phyloP scores from a whole-genome alignment of 1,140 invertebrate species.

The Bombus cullumanus region DNA sequence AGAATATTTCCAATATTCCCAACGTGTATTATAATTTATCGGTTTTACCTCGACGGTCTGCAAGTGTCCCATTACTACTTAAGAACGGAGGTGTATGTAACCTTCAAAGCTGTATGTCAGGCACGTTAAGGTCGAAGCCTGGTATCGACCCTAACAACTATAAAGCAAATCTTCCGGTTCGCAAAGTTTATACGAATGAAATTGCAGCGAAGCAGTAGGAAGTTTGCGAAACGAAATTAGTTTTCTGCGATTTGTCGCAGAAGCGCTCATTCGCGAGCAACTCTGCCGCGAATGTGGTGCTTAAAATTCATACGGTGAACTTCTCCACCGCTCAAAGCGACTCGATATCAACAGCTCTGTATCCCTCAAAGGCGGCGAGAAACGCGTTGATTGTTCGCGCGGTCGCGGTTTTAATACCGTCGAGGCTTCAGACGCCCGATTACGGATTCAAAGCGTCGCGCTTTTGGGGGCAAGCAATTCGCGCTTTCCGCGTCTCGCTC shows the following conservation, averaged over 20 bases:
- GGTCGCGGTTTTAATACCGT: slow-evolving; percentile 53
- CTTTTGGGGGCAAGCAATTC: slow-evolving; percentile 32
- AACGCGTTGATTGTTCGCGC: slow-evolving; percentile 64
- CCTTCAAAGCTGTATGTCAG: not conserved
- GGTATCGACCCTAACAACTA: not conserved
- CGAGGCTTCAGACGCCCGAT: slow-evolving; percentile 34
- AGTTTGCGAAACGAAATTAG: slow-evolving; percentile 7
- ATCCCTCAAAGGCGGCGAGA: slow-evolving; percentile 63
- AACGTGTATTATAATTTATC: not conserved
- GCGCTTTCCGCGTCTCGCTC: not conserved
- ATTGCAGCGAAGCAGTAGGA: not conserved
- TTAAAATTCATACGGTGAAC: slow-evolving; percentile 69
- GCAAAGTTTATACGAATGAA: not conserved
- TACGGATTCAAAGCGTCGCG: slow-evolving; percentile 45
- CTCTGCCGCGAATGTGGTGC: slow-evolving; percentile 31
- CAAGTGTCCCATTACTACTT: not conserved
- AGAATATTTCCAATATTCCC: no score
- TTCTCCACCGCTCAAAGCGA: slow-evolving; percentile 62
- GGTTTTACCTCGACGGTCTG: not conserved
- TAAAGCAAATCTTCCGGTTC: not conserved
- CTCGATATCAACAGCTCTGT: slow-evolving; percentile 62
- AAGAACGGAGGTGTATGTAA: not conserved
- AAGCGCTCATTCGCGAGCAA: slow-evolving; percentile 4
- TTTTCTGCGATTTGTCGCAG: slow-evolving; percentile 8
- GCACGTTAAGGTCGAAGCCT: not conserved